These are phyloP conservation scores for Macrophya annulata DNA, from an alignment of 2,888 invertebrate genomes.

Conservation along the genomic window DNA sequence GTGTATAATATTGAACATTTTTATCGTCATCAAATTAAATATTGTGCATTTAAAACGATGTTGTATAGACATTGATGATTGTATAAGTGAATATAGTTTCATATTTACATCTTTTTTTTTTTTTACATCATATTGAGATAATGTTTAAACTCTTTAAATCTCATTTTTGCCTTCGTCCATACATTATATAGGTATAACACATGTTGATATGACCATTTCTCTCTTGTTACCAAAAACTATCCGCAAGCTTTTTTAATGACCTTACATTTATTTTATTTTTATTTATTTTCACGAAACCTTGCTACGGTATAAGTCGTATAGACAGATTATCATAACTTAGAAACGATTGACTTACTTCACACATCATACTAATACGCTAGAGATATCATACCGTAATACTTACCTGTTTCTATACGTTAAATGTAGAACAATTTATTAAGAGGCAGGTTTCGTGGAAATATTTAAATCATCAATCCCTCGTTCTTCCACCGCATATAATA, in stretches of 20 bases:
- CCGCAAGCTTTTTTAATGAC: background rate
- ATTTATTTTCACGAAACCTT: slow-evolving; percentile 3
- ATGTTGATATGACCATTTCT: background rate
- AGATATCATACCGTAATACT: background rate
- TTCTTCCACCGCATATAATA: slow-evolving; percentile 33
- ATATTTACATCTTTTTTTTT: background rate
- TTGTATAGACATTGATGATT: background rate
- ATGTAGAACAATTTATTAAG: background rate
- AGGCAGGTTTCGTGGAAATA: background rate
- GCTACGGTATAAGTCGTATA: background rate
- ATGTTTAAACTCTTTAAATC: background rate
- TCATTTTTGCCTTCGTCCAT: background rate
- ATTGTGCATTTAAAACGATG: background rate
- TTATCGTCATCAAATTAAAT: slow-evolving; percentile 11
- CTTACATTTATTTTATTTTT: background rate
- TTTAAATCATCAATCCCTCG: slow-evolving; percentile 32
- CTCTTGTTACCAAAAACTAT: background rate
- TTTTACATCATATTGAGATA: background rate
- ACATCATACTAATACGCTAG: too few species aligned
- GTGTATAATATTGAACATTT: slow-evolving; percentile 35
- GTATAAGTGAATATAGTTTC: background rate
- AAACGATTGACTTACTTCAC: background rate
- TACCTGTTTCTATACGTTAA: background rate
- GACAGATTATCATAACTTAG: background rate
- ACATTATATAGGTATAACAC: too few species aligned